Percentiles rank a stretch among this genome's conserved stretches.
Conservation (phyloP, 2,888 invertebrate species). For the Luperina testacea region DNA sequence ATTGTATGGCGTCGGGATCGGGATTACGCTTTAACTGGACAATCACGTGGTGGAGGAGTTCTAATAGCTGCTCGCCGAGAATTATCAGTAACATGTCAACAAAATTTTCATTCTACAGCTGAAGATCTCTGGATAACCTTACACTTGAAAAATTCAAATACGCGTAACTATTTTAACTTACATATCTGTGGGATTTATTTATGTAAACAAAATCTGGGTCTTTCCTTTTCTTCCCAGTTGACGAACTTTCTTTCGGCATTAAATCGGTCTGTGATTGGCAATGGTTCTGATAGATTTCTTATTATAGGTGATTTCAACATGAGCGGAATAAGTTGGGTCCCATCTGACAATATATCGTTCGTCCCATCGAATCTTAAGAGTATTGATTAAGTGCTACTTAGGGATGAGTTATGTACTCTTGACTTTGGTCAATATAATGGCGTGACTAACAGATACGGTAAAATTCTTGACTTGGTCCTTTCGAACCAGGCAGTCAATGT, state of each 20-base stretch:
- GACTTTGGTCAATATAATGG: slow-evolving; percentile 33
- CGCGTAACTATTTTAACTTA: slow-evolving; percentile 4
- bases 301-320: not conserved
- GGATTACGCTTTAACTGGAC: slow-evolving; percentile 1
- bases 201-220: not conserved
- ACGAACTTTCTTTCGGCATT: not conserved
- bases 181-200: slow-evolving; percentile 4
- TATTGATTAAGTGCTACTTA: not conserved
- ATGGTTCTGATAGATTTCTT: not conserved
- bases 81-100: slow-evolving; percentile 2
- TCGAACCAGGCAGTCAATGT: slow-evolving; percentile 7
- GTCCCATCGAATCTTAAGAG: not conserved
- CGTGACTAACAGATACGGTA: no score
- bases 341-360: not conserved
- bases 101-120: slow-evolving; percentile 19
- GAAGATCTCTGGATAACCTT: slow-evolving; percentile 16
- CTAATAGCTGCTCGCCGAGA: slow-evolving; percentile 34
- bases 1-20: slow-evolving; percentile 40
- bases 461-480: no score
- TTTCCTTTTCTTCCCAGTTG: not conserved
- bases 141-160: slow-evolving; percentile 2
- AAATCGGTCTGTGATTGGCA: not conserved
- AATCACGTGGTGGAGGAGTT: slow-evolving; percentile 33
- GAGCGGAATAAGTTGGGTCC: not conserved
- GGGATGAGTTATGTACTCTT: not conserved